Evolutionary conservation across 2,797 vertebrate genomes (phyloP).

Genomic region (Emys orbicularis): DNA sequence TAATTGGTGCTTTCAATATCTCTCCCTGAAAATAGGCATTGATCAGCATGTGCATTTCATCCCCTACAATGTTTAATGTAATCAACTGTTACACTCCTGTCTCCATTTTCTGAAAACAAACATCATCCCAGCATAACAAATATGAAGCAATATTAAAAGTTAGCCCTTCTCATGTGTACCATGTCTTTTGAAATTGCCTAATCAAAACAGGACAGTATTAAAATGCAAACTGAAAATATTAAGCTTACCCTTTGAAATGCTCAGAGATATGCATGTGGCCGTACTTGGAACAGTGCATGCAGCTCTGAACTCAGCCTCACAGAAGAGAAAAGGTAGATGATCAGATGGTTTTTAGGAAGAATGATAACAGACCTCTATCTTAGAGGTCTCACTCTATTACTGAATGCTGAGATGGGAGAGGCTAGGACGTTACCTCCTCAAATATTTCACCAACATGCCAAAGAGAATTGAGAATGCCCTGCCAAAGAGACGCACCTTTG

Average conservation of each 20-base stretch:
- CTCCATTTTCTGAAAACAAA: constrained; percentile 80
- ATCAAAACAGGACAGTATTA: constrained; percentile 66
- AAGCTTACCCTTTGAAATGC: background rate
- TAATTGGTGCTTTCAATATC: constrained; percentile 73
- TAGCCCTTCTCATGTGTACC: constrained; percentile 60
- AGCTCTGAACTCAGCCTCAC: background rate
- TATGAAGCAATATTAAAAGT: constrained; percentile 67
- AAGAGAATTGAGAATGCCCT: background rate
- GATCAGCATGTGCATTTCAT: constrained; percentile 63
- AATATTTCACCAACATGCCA: background rate
- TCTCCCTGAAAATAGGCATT: constrained; percentile 78
- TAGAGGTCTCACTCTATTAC: background rate
- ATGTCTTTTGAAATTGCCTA: constrained; percentile 64
- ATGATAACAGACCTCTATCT: background rate
- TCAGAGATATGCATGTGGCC: background rate
- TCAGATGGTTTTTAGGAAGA: background rate
- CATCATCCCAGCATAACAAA: constrained; percentile 73
- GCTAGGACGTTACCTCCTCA: background rate
- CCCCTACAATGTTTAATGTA: constrained; percentile 76
- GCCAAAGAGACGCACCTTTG: background rate
- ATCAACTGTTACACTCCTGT: constrained; percentile 79
- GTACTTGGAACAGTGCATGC: background rate
- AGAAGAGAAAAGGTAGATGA: background rate
- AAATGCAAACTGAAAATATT: background rate
- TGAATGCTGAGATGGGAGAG: background rate